phyloP scores from a whole-genome alignment of 2,888 invertebrate genomes.

The Lasiommata megera region DNA sequence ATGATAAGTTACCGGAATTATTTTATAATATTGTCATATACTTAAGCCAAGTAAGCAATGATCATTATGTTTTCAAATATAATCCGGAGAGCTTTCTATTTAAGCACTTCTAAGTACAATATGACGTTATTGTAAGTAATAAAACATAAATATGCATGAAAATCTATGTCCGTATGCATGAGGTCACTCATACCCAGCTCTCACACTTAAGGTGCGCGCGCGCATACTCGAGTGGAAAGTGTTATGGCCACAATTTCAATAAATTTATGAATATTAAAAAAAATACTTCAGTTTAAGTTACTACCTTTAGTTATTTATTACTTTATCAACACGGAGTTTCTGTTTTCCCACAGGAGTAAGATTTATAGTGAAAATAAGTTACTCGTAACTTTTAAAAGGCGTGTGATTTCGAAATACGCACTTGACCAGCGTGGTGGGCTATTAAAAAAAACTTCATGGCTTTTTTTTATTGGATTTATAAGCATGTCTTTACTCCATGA shows the following conservation, averaged over 20 bases:
- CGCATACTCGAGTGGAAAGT: conserved; percentile 38
- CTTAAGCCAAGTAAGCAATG: not conserved
- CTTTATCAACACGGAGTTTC: no score
- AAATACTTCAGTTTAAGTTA: no score
- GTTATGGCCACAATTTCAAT: conserved; percentile 39
- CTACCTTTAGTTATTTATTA: no score
- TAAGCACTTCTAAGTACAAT: not conserved
- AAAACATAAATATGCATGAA: not conserved
- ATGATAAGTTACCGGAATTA: not conserved
- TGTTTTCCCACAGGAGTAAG: no score
- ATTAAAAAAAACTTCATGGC: no score
- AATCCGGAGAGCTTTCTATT: not conserved
- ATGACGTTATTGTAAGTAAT: not conserved
- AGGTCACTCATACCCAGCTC: conserved; percentile 22
- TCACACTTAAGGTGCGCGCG: conserved; percentile 12
- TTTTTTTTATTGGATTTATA: no score
- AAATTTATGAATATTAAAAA: conserved; percentile 36
- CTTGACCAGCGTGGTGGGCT: no score
- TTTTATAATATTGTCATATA: not conserved
- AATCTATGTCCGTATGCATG: conserved; percentile 13
- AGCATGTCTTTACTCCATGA: no score
- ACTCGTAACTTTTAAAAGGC: no score
- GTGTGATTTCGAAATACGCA: no score
- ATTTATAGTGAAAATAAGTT: no score
- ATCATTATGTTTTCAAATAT: not conserved